Base-by-base conservation (phyloP, 1,140 invertebrate genomes). In the Orussus abietinus region DNA sequence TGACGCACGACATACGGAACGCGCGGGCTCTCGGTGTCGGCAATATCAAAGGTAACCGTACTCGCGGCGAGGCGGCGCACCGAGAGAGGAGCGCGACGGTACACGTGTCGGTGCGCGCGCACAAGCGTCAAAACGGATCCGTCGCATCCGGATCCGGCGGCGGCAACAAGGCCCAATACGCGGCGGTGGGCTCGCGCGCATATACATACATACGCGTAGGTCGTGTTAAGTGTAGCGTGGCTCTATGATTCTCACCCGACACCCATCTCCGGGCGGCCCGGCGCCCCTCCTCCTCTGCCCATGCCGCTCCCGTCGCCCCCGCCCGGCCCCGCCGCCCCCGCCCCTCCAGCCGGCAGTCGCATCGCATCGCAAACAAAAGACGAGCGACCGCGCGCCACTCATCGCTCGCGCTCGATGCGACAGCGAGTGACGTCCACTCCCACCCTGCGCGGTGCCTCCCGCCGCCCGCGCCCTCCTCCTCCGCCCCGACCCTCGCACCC, bases 311-410 rank as follows among this genome's bases (percentile, higher is more conserved):
- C 22, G 44, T 45, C 38, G 32, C 39, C 25, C 28, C 15, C 43
- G 34, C 46, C 19, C 22, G 13, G n/a, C 22, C 22, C 22, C 22
- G 6, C 45, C 48, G 35, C 33, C 39, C 25, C 28, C 15, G 41
- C 34, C 46, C 19, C 46, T 41, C 41, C 32, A 47, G 50, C 57
- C 62, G 62, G 49, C 62, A 64, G 58, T 62, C 59, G 55, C 59
- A 65, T 66, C 53, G 61, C 51, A 63, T 63, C 56, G 58, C 64
- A 69, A 69, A 69, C 66, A 67, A 69, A 67, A 69, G 66, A 66
- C 64, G 64, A 65, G 62, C 63, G 53, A 62, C 61, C 61, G 63
- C 62, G 63, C 63, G 62, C 64, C 64, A 65, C 63, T 66, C 63
- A 64, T 69, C 62, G 66, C 60, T 60, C 59, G 63, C 64, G 62